Conservation (phyloP, 2,888 invertebrate species). For the Lordiphosa fenestrarum region DNA sequence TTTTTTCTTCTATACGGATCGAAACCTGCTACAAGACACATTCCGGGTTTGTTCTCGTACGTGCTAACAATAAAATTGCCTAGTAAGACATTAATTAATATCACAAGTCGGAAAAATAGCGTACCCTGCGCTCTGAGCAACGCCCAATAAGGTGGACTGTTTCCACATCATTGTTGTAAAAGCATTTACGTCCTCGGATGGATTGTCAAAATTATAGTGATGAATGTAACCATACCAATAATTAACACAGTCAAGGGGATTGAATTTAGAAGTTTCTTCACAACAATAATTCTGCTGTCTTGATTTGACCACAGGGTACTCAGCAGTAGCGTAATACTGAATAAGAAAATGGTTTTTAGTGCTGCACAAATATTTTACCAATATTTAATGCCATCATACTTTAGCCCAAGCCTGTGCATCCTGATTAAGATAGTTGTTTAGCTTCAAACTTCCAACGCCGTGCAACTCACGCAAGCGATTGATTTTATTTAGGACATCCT, state of each 20-base stretch:
- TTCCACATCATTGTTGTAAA: conserved; percentile 91
- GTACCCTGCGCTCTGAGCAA: conserved; percentile 83
- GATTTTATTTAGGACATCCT: conserved; percentile 4
- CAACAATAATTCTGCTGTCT: no score
- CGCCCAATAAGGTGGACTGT: conserved; percentile 85
- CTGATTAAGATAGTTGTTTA: neutral
- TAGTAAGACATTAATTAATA: no score
- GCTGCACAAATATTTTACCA: neutral
- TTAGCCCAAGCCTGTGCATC: conserved; percentile 11
- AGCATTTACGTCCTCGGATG: conserved; percentile 83
- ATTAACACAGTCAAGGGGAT: no score
- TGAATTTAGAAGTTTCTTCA: no score
- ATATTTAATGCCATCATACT: conserved; percentile 8
- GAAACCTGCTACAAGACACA: conserved; percentile 19
- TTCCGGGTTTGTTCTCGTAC: neutral
- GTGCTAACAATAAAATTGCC: neutral
- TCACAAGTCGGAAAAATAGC: neutral
- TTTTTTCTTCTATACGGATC: conserved; percentile 9
- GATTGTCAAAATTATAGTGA: conserved; percentile 83
- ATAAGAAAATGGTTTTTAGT: neutral
- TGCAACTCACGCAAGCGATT: conserved; percentile 23
- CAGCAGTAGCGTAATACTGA: conserved; percentile 11
- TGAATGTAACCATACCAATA: conserved; percentile 53
- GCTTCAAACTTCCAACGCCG: neutral
- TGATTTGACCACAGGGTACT: no score